Conservation (phyloP, 2,113 vertebrate species). For the Pelodiscus sinensis region DNA sequence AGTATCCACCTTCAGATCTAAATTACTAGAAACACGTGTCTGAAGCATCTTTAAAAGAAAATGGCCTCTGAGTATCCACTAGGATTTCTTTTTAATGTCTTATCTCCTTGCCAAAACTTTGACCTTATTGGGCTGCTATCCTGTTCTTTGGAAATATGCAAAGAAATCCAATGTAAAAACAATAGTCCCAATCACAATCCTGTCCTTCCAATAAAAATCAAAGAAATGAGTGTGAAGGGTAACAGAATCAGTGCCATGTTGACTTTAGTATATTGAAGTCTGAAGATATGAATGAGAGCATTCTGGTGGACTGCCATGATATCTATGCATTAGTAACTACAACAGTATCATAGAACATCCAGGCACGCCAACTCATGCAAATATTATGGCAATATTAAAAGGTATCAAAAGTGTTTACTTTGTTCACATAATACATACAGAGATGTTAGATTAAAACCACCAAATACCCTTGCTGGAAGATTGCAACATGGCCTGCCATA, state of each 20-base stretch:
- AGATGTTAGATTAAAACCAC: neutral
- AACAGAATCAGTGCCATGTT: neutral
- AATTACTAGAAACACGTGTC: neutral
- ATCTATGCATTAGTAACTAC: neutral
- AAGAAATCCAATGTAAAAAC: neutral
- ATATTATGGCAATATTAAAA: neutral
- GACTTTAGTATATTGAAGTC: neutral
- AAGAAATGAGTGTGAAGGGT: neutral
- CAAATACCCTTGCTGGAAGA: neutral
- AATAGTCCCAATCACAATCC: neutral
- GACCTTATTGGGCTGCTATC: neutral
- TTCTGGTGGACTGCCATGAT: neutral
- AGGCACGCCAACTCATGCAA: neutral
- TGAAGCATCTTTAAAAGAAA: neutral
- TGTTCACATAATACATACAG: neutral
- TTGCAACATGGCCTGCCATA: neutral
- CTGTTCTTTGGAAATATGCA: neutral
- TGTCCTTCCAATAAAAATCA: neutral
- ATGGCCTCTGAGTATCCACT: neutral
- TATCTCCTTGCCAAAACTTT: neutral
- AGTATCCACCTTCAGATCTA: neutral
- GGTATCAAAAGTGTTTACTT: neutral
- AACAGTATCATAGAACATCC: neutral
- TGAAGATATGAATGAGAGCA: neutral
- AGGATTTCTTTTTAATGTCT: neutral